Percentiles rank a stretch among this genome's conserved stretches.
phyloP scores from a whole-genome alignment of 1,140 invertebrate genomes.

The Drosophila ananassae region DNA sequence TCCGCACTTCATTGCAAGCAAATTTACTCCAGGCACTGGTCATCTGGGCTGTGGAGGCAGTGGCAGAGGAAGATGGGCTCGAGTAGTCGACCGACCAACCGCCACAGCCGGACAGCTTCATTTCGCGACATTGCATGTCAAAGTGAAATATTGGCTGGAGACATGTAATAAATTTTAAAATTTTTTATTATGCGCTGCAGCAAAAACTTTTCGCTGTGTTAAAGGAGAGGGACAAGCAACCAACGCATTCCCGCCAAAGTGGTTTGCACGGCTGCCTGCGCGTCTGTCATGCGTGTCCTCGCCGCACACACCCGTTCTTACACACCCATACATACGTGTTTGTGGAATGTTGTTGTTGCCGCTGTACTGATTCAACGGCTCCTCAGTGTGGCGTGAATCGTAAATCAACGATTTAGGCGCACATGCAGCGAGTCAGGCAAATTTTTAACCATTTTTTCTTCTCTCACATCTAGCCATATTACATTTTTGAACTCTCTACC shows the following conservation, averaged over 20 bases:
- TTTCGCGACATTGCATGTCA: constrained; percentile 83
- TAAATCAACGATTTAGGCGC: constrained; percentile 82
- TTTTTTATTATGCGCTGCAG: constrained; percentile 73
- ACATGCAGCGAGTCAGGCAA: constrained; percentile 69
- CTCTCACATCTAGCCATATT: constrained; percentile 43
- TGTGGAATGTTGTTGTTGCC: constrained; percentile 29
- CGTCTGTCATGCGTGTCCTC: constrained; percentile 77
- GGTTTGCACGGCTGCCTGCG: constrained; percentile 80
- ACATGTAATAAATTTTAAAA: constrained; percentile 83
- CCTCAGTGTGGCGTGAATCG: constrained; percentile 81
- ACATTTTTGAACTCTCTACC: constrained; percentile 51
- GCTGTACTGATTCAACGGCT: constrained; percentile 66
- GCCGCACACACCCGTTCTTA: constrained; percentile 48
- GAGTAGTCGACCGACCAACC: neutral
- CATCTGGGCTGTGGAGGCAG: neutral
- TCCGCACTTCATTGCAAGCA: constrained; percentile 64
- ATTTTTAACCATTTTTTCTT: constrained; percentile 56
- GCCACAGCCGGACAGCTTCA: constrained; percentile 76
- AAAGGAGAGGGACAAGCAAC: constrained; percentile 26
- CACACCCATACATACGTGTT: neutral
- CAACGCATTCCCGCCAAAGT: constrained; percentile 76
- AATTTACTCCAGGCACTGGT: constrained; percentile 56
- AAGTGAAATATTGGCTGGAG: constrained; percentile 84
- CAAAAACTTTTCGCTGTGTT: constrained; percentile 34
- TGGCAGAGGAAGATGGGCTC: neutral